phyloP scores from a whole-genome alignment of 2,888 invertebrate species.

The Drosophila koepferae region DNA sequence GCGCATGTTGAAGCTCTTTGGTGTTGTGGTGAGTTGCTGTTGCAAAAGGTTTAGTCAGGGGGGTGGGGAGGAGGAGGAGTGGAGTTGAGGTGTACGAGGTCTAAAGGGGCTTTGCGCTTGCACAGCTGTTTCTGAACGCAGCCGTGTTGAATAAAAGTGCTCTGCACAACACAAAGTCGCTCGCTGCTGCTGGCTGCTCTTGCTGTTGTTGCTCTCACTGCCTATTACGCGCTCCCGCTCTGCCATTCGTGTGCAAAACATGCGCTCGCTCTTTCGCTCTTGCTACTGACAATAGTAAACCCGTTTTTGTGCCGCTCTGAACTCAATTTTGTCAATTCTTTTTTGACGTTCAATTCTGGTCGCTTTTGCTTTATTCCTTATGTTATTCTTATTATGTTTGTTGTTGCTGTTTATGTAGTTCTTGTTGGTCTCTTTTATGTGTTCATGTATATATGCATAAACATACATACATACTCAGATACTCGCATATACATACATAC shows the following conservation, averaged over 20 bases:
- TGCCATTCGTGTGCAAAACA: constrained; percentile 17
- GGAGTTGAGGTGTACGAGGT: neutral
- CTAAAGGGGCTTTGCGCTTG: constrained; percentile 23
- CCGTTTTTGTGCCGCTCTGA: constrained; percentile 57
- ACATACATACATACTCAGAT: neutral
- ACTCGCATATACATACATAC: constrained; percentile 11
- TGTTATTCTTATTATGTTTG: constrained; percentile 28
- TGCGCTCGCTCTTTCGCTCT: constrained; percentile 26
- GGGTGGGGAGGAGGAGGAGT: neutral
- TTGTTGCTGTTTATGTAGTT: constrained; percentile 26
- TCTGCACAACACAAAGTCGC: constrained; percentile 19
- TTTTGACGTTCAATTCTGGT: constrained; percentile 64
- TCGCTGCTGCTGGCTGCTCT: constrained; percentile 5
- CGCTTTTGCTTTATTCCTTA: constrained; percentile 54
- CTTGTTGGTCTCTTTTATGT: constrained; percentile 44
- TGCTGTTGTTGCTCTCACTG: neutral
- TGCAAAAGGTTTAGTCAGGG: neutral
- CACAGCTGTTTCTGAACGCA: constrained; percentile 54
- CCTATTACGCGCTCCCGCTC: constrained; percentile 12
- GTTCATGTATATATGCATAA: neutral
- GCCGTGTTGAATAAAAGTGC: constrained; percentile 35
- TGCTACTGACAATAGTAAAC: constrained; percentile 38
- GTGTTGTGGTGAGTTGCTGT: constrained; percentile 39
- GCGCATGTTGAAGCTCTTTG: constrained; percentile 32
- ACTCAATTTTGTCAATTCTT: constrained; percentile 76